A percentile compares a stretch with the other conserved stretches of the same genome.
Evolutionary conservation across 2,113 vertebrate genomes (phyloP).

Genomic region (Rhinoderma darwinii): DNA sequence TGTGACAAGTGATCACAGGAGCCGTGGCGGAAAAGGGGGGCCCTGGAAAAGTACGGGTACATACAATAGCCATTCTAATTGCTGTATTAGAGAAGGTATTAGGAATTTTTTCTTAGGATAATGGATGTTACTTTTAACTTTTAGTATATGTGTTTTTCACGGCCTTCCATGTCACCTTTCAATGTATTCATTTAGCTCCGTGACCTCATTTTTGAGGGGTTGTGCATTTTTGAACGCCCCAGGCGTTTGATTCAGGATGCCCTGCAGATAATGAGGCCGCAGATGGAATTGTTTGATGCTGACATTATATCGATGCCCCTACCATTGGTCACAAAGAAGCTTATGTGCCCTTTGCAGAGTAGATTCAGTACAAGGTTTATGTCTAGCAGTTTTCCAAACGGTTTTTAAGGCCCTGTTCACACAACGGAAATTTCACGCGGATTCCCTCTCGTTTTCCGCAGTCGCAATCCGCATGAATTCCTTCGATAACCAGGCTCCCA

Average conservation of each 20-base stretch:
- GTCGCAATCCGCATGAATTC: too few relatives aligned
- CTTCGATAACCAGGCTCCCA: too few relatives aligned
- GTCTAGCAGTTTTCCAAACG: background rate
- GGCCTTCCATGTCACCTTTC: constrained; percentile 20
- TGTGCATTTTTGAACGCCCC: constrained; percentile 7
- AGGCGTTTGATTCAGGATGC: constrained; percentile 27
- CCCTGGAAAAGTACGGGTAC: constrained; percentile 1
- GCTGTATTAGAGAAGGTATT: constrained; percentile 9
- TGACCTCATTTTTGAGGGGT: constrained; percentile 38
- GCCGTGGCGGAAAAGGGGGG: constrained; percentile 2
- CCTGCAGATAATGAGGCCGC: constrained; percentile 51
- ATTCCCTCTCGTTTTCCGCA: too few relatives aligned
- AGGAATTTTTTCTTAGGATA: background rate
- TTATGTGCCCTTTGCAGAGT: background rate
- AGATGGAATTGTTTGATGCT: constrained; percentile 39
- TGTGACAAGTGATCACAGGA: constrained; percentile 49
- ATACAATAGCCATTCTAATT: constrained; percentile 26
- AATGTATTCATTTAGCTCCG: background rate
- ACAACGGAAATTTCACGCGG: too few relatives aligned
- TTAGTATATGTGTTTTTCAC: background rate
- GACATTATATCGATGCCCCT: constrained; percentile 50
- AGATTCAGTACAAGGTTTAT: background rate
- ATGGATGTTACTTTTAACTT: background rate
- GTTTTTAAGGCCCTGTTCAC: too few relatives aligned
- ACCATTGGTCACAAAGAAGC: constrained; percentile 35